Evolutionary conservation across 2,797 vertebrate genomes (phyloP), one percentile per base, ranked within the genome.

Genomic region (Centropyge bicolor): DNA sequence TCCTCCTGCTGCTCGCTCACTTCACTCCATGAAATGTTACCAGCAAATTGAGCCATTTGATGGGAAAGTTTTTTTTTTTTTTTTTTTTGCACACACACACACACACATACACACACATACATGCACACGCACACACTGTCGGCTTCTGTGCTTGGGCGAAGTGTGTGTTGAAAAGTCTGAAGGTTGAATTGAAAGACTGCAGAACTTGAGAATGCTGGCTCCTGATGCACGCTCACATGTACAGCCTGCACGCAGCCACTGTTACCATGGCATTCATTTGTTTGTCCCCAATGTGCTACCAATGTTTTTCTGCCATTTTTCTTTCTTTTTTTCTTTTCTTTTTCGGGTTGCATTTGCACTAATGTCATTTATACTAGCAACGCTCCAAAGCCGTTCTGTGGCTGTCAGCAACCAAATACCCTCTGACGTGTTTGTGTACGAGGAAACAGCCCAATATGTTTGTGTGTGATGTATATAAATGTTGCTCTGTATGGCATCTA

Each of bases 291-390:
- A 0, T 80, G 78, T 87, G 64, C 74, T 38, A 84, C 61, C 36
- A 48, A 73, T 70, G n/a, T 67, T 80, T 78, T 80, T 85, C 43
- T 81, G 55, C 76, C 83, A 85, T 86, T 13, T 60, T 46, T 22
- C 2, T 57, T 35, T 4, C 10, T 13, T n/a, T n/a, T n/a, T n/a
- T n/a, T n/a, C n/a, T 46, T n/a, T 17, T 31, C 6, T 68, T 64
- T 63, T 67, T 82, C 63, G 19, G 74, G 77, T 90, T 87, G 86
- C 90, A 86, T 92, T 96, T 96, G 93, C 96, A 96, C 96, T 96
- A 94, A 94, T 93, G 93, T 96, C 94, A 94, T 96, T 96, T 93
- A 76, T 91, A 92, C 90, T 95, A 94, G 95, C 90, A 94, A 95
- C 86, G 95, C 96, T 95, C 95, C 95, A 95, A 95, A 94, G 95